Conservation (phyloP, 2,797 vertebrate genomes). For the Clarias platycephalus region DNA sequence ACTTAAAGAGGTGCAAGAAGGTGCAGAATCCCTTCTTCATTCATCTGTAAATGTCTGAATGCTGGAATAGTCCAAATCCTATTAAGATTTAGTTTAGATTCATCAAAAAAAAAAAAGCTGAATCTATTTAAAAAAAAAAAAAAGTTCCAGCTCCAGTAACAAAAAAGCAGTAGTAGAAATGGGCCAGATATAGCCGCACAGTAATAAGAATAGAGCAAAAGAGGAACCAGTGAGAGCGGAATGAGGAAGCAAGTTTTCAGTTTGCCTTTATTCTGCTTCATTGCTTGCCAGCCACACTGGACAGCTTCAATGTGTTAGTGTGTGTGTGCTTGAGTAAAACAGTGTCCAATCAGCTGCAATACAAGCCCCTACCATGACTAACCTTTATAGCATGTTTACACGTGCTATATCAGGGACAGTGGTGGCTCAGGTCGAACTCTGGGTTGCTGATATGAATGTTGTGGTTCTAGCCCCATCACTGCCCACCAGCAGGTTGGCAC, state of each 20-base stretch:
- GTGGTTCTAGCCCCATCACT: too few species aligned
- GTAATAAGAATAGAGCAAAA: constrained; percentile 37
- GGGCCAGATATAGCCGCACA: not conserved
- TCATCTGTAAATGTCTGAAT: not conserved
- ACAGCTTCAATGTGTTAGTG: not conserved
- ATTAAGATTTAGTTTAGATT: not conserved
- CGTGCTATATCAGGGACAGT: too few species aligned
- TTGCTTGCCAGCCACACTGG: not conserved
- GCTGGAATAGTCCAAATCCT: not conserved
- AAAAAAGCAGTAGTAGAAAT: constrained; percentile 25
- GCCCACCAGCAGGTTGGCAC: too few species aligned
- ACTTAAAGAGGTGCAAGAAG: not conserved
- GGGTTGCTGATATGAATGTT: too few species aligned
- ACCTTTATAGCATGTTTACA: not conserved
- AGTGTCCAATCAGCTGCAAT: not conserved
- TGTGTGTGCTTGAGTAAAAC: not conserved
- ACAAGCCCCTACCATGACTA: not conserved
- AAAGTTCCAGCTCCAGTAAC: not conserved
- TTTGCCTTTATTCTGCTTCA: constrained; percentile 29
- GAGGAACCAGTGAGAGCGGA: constrained; percentile 36
- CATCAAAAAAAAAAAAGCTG: not conserved
- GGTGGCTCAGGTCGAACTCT: too few species aligned
- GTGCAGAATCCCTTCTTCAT: too few species aligned
- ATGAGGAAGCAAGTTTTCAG: constrained; percentile 40
- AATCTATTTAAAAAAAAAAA: constrained; percentile 9